These are phyloP conservation scores for Tribolium freemani DNA, from an alignment of 2,888 invertebrate species.

Conservation along the genomic window DNA sequence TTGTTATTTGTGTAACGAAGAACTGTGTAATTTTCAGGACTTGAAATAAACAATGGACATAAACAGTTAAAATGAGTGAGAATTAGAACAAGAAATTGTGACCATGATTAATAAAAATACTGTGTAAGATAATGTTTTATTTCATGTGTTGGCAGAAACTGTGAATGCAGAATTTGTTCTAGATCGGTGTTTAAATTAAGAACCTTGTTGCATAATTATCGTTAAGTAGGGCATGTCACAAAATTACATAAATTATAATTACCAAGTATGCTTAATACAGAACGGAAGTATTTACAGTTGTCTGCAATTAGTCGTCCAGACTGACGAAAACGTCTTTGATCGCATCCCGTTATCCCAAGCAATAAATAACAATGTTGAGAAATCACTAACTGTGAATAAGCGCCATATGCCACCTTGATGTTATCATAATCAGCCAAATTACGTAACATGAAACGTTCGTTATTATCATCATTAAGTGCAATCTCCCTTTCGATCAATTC, in stretches of 20 bases:
- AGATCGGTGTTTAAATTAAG: not conserved
- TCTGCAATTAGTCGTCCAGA: conserved; percentile 13
- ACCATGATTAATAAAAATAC: not conserved
- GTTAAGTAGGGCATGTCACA: conserved; percentile 24
- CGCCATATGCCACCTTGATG: conserved; percentile 27
- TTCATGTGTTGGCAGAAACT: not conserved
- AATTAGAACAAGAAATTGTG: not conserved
- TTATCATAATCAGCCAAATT: conserved; percentile 11
- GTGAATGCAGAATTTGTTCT: not conserved
- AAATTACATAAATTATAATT: conserved; percentile 27
- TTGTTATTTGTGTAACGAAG: conserved; percentile 14
- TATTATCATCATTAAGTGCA: conserved; percentile 14
- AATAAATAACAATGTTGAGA: not conserved
- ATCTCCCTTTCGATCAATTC: conserved; percentile 14
- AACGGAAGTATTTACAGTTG: conserved; percentile 28
- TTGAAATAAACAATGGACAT: not conserved
- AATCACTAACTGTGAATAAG: conserved; percentile 11
- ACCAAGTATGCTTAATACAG: conserved; percentile 12
- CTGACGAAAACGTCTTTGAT: not conserved
- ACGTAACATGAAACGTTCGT: conserved; percentile 20
- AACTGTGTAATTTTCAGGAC: conserved; percentile 8
- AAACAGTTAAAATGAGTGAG: not conserved
- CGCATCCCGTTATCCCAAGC: not conserved
- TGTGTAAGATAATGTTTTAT: not conserved
- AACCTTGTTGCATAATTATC: not conserved